Base-by-base conservation (phyloP, 1,140 invertebrate genomes). In the Zeugodacus cucurbitae region DNA sequence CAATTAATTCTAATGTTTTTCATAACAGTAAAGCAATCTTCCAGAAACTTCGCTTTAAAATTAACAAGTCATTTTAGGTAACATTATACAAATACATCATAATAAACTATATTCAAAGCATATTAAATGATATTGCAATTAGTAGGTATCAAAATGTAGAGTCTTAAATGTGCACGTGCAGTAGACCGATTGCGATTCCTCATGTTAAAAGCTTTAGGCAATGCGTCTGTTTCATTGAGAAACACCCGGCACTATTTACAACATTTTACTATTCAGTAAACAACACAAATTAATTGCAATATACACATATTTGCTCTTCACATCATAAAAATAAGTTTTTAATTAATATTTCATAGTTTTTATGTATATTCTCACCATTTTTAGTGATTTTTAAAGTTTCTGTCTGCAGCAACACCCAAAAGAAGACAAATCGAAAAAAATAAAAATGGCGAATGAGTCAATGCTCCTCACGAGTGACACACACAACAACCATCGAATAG, bases 361-460 rank as follows among this genome's bases (percentile, higher is more conserved):
- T 87, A 37, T 3, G 20, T 22, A 17, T 59, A 70, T 44, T 70
- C 74, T 86, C 85, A 86, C 88, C 78, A 88, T 88, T 88, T 88
- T 88, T 54, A 62, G 54, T 37, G 29, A 88, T 59, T 88, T 44
- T 74, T 88, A 37, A 70, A 85, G 4, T 88, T 58, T 85, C 29
- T 37, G 70, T 78, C 58, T 70, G 26, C 78, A 70, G 57, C 74
- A 85, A 78, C 74, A 57, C 29, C 74, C 58, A 78, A 88, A 88
- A 85, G 62, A 88, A 32, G 74, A 70, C 87, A 70, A 78, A 82
- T 74, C 10, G 87, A 58, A 85, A 88, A 54, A 88, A 88, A 85
- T 86, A 78, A 88, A 88, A 88, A 88, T 88, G 87, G 87, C 87
- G 87, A 88, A 88, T 88, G 87, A 88, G 74, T 82, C 74, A 82